Conservation (phyloP, 1,140 invertebrate species). For the Piezodorus guildinii region DNA sequence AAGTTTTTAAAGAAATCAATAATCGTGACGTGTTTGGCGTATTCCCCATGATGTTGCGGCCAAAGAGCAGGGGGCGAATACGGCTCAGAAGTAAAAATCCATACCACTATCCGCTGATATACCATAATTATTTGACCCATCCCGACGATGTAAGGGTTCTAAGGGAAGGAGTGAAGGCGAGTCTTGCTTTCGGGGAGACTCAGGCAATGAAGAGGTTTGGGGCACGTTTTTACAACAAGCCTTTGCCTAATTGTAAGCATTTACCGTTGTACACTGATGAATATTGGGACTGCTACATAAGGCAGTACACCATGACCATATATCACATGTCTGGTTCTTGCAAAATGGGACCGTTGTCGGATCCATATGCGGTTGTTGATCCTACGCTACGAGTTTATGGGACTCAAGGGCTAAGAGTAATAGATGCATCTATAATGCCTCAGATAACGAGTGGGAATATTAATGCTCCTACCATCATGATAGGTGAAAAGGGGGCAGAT, state of each 20-base stretch:
- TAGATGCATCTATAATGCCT: slow-evolving; percentile 73
- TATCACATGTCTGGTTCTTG: slow-evolving; percentile 63
- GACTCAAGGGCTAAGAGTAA: slow-evolving; percentile 57
- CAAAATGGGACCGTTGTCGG: slow-evolving; percentile 69
- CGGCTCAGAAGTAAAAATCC: slow-evolving; percentile 67
- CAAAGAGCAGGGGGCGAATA: slow-evolving; percentile 70
- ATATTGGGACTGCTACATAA: slow-evolving; percentile 67
- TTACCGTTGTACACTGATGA: slow-evolving; percentile 63
- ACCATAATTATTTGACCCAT: slow-evolving; percentile 80
- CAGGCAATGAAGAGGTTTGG: slow-evolving; percentile 47
- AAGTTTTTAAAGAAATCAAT: slow-evolving; percentile 54
- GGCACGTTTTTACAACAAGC: slow-evolving; percentile 55
- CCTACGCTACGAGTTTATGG: slow-evolving; percentile 63
- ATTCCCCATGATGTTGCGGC: slow-evolving; percentile 76
- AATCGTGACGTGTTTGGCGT: slow-evolving; percentile 63
- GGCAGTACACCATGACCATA: slow-evolving; percentile 73
- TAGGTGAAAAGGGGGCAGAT: slow-evolving; percentile 84
- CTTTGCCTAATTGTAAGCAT: slow-evolving; percentile 67
- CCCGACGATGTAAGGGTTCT: slow-evolving; percentile 65
- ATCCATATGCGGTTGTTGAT: slow-evolving; percentile 73
- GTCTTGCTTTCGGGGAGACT: slow-evolving; percentile 56
- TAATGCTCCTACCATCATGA: slow-evolving; percentile 80
- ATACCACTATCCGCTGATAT: slow-evolving; percentile 68
- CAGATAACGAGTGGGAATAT: slow-evolving; percentile 73
- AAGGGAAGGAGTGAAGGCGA: slow-evolving; percentile 73